A percentile compares a stretch with the other conserved stretches of the same genome.
Conservation (phyloP, 2,113 vertebrate genomes). For the Haplochromis burtoni region DNA sequence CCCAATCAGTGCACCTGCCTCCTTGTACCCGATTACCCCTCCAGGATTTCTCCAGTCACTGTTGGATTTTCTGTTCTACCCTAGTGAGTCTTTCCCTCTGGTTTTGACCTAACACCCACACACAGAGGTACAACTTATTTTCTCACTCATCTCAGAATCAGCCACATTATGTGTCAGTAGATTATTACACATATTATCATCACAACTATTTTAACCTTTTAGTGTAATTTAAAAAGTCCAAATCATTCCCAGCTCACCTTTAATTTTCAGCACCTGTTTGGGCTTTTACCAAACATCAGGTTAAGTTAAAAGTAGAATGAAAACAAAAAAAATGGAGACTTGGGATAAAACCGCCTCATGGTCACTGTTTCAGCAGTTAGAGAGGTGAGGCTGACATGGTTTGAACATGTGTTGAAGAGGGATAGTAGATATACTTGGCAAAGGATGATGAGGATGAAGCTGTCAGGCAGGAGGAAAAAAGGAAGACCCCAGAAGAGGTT, state of each 20-base stretch:
- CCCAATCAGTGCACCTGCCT: not conserved
- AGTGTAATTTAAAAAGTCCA: not conserved
- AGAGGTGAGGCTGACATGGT: not conserved
- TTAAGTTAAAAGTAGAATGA: not conserved
- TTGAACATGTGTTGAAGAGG: not conserved
- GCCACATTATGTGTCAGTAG: not conserved
- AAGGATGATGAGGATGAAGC: not conserved
- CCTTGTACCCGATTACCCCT: not conserved
- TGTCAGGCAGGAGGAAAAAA: not conserved
- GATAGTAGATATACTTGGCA: not conserved
- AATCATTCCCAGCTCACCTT: not conserved
- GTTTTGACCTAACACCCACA: not conserved
- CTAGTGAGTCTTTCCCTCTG: not conserved
- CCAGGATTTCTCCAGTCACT: not conserved
- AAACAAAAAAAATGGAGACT: not conserved
- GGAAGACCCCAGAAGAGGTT: not conserved
- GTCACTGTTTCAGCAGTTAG: not conserved
- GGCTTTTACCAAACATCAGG: not conserved
- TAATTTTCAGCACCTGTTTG: not conserved
- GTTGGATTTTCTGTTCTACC: not conserved
- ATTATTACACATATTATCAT: not conserved
- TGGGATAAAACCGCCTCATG: not conserved
- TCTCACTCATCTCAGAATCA: not conserved
- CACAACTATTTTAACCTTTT: not conserved
- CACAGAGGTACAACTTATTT: not conserved